These are phyloP conservation scores for Chrysolina oricalcia DNA, from an alignment of 2,888 invertebrate species.

Conservation along the genomic window DNA sequence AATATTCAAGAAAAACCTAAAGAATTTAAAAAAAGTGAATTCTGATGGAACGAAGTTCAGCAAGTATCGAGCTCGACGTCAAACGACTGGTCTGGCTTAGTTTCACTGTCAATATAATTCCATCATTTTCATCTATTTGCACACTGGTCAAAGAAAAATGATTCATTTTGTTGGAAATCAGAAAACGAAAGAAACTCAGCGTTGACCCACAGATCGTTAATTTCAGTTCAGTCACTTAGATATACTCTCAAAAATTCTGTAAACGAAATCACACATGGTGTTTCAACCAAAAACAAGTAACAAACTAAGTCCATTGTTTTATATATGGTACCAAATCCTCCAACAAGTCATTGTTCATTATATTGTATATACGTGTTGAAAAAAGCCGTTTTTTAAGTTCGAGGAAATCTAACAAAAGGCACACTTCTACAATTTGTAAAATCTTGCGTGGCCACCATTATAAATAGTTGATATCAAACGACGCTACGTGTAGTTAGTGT, in stretches of 20 bases:
- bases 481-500: slow-evolving; percentile 60
- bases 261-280: background rate
- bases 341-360: slow-evolving; percentile 12
- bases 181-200: too few relatives aligned
- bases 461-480: slow-evolving; percentile 21
- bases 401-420: slow-evolving; percentile 18
- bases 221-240: background rate
- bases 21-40: too few relatives aligned
- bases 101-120: too few relatives aligned
- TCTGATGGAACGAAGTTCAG: too few relatives aligned
- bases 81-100: too few relatives aligned
- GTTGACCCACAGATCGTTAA: too few relatives aligned
- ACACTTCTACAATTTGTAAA: slow-evolving; percentile 16
- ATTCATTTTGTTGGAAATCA: too few relatives aligned
- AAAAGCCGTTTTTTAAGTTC: background rate
- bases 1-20: too few relatives aligned
- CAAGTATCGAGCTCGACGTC: too few relatives aligned
- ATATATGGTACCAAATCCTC: background rate
- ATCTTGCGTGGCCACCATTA: slow-evolving; percentile 20
- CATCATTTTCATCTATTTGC: too few relatives aligned
- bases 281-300: background rate
- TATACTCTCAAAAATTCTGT: background rate
- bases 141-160: too few relatives aligned
- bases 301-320: slow-evolving; percentile 3
- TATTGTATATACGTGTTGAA: slow-evolving; percentile 5